Evolutionary conservation across 2,888 invertebrate species (phyloP).

Genomic region (Archaeoteleia sp.): DNA sequence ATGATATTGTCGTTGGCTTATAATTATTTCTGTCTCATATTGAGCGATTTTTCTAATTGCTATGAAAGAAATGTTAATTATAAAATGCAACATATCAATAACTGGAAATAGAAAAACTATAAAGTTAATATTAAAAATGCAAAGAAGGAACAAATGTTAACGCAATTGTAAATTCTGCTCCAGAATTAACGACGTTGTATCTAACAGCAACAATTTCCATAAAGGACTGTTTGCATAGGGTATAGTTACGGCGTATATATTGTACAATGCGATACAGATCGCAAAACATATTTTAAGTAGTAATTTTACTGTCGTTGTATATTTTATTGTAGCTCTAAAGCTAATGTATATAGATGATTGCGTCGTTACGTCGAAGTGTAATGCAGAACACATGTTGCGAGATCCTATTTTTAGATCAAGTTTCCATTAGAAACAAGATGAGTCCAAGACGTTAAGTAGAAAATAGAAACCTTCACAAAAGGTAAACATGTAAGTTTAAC

Average conservation of each 20-base stretch:
- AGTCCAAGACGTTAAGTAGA: constrained; percentile 46
- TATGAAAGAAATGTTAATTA: constrained; percentile 24
- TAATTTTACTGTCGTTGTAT: constrained; percentile 39
- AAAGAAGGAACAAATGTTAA: constrained; percentile 30
- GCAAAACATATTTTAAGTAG: constrained; percentile 46
- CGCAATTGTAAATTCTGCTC: constrained; percentile 49
- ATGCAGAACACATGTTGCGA: constrained; percentile 59
- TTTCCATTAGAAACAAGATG: constrained; percentile 59
- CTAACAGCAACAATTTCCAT: constrained; percentile 44
- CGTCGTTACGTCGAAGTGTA: constrained; percentile 48
- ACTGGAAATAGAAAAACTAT: constrained; percentile 1
- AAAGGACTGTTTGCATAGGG: constrained; percentile 24
- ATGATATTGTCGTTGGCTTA: neutral
- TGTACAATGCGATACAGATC: constrained; percentile 22
- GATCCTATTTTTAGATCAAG: constrained; percentile 62
- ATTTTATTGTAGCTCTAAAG: constrained; percentile 47
- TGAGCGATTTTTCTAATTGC: no score
- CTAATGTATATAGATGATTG: constrained; percentile 40
- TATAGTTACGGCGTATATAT: constrained; percentile 45
- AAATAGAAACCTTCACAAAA: constrained; percentile 16
- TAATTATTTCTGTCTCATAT: constrained; percentile 1
- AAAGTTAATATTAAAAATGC: constrained; percentile 18
- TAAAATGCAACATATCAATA: neutral
- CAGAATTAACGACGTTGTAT: constrained; percentile 43
- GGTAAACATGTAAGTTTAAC: no score